These are phyloP conservation scores for Lypha dubia DNA, from an alignment of 2,888 invertebrate species.

Conservation along the genomic window DNA sequence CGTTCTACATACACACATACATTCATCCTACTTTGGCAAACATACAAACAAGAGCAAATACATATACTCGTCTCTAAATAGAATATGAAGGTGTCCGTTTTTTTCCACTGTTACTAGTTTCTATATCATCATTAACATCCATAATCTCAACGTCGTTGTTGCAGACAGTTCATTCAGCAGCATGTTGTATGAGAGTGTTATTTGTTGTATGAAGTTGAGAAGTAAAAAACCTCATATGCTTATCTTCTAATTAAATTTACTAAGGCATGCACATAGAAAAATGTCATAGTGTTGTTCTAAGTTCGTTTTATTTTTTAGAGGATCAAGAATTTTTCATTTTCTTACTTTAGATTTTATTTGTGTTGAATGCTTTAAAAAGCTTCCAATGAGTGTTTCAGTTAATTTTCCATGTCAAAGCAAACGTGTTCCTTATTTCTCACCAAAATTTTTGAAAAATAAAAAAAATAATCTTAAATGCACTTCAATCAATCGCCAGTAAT, in stretches of 20 bases:
- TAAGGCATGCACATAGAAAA: too few species aligned
- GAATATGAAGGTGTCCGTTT: constrained; percentile 4
- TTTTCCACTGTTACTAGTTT: constrained; percentile 11
- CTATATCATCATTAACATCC: constrained; percentile 49
- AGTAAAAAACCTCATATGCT: neutral
- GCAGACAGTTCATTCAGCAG: neutral
- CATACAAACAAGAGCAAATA: neutral
- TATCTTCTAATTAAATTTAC: neutral
- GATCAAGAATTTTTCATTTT: constrained; percentile 14
- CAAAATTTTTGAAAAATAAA: too few species aligned
- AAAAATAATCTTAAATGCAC: too few species aligned
- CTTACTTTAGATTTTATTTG: constrained; percentile 3
- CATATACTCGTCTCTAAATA: neutral
- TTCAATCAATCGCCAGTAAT: too few species aligned
- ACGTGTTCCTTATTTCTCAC: too few species aligned
- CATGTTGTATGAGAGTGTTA: neutral
- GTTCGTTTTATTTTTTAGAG: constrained; percentile 2
- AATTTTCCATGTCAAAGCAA: too few species aligned
- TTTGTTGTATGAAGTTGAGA: neutral
- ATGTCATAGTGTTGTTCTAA: neutral
- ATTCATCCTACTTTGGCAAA: constrained; percentile 21
- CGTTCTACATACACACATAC: neutral
- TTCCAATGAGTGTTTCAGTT: too few species aligned
- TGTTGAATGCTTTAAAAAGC: too few species aligned
- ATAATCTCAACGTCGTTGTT: constrained; percentile 41